These are phyloP conservation scores for Pterocles gutturalis DNA, from an alignment of 2,113 vertebrate species.

Conservation along the genomic window DNA sequence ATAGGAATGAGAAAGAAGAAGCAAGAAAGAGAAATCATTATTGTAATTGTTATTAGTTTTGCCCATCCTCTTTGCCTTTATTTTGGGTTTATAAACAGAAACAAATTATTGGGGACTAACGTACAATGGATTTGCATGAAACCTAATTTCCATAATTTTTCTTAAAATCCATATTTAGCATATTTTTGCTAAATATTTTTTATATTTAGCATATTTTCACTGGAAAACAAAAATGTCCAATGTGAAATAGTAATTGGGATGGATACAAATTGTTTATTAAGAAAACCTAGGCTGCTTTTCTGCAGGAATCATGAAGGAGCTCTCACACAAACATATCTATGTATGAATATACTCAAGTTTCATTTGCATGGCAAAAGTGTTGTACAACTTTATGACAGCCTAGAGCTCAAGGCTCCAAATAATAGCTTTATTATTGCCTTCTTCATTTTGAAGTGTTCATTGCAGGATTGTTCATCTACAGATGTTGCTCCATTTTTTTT, in stretches of 20 bases:
- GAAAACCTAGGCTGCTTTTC: neutral
- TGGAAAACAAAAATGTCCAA: neutral
- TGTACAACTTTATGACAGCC: neutral
- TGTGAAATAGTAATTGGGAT: neutral
- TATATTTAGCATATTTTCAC: neutral
- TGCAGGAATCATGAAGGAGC: neutral
- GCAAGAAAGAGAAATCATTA: neutral
- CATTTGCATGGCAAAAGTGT: neutral
- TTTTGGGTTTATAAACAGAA: neutral
- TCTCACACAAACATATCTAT: neutral
- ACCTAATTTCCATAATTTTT: neutral
- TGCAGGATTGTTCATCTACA: neutral
- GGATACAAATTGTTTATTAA: neutral
- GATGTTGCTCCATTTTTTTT: neutral
- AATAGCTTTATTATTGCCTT: neutral
- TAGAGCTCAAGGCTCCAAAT: neutral
- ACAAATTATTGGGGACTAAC: neutral
- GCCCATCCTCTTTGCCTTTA: neutral
- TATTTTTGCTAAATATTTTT: no score
- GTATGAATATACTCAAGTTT: neutral
- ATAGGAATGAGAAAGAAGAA: neutral
- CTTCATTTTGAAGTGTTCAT: neutral
- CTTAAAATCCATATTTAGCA: neutral
- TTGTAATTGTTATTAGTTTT: neutral
- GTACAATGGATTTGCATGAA: neutral